Evolutionary conservation across 2,113 vertebrate genomes (phyloP).

Genomic region (Bos indicus): DNA sequence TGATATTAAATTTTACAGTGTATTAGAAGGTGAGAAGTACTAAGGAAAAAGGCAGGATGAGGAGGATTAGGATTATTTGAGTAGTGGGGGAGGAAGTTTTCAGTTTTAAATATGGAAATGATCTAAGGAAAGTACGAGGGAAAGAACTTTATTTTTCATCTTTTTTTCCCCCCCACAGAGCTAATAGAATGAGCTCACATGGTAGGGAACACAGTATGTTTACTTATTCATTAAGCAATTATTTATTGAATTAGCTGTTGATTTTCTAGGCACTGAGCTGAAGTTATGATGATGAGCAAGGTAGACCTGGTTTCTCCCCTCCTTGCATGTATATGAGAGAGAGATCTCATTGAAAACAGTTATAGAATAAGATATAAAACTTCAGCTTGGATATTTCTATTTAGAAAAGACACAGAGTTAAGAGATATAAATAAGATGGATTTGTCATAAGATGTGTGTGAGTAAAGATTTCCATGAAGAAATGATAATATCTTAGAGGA

Average conservation of each 20-base stretch:
- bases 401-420: background rate
- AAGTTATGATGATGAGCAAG: background rate
- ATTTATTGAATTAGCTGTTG: background rate
- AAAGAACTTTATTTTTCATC: background rate
- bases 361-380: background rate
- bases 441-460: background rate
- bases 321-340: background rate
- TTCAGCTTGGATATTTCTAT: background rate
- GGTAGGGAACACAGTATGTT: background rate
- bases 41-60: background rate
- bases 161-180: background rate
- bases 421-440: background rate
- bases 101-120: background rate
- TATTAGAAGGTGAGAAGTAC: background rate
- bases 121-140: background rate
- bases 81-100: background rate
- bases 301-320: background rate
- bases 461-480: background rate
- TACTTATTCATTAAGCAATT: background rate
- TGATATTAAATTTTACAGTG: background rate
- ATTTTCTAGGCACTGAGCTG: background rate
- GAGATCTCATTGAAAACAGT: background rate
- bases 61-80: background rate
- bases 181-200: background rate
- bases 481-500: background rate